Base-by-base conservation (phyloP, 2,888 invertebrate genomes). In the Drosophila sordidula region DNA sequence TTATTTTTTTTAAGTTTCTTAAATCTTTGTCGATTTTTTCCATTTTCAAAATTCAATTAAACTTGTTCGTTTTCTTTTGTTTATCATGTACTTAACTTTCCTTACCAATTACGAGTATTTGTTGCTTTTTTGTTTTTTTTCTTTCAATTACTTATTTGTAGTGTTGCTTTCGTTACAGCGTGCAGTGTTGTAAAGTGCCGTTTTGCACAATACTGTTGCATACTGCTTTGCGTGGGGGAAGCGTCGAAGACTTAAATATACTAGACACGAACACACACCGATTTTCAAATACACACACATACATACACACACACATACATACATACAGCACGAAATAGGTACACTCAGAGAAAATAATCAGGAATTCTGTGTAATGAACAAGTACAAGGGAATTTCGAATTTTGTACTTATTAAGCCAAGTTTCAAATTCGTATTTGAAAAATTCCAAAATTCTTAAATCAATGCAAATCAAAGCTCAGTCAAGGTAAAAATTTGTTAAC, bases 181-280 rank as follows among this genome's bases (percentile, higher is more conserved):
- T 42, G 47, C 46, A 54, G 50, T 72, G 54, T 58, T 69, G 63
- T 25, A 34, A 66, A 51, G 58, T 51, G 58, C 59, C 4, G 22
- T 22, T 22, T 22, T 22, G 22, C 29, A 36, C 45, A 70, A 61
- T 34, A 57, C 26, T 49, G 70, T 56, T 62, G 52, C 47, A 46
- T 57, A 44, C 45, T 26, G 11, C 32, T 39, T 39, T 16, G 39
- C 9, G 39, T n/a, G 38, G 38, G 36, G 39, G 9, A 16, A 16
- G 9, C 29, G 8, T 29, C 5, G 9, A 29, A 29, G 29, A 9
- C 29, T 29, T 14, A 38, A 38, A 38, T 16, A 58, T 11, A 14
- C 54, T 32, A 56, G n/a, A 47, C 14, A 18, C 18, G 39, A 18
- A 50, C 42, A 39, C 44, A 47, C 16, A 66, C 8, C 6, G 16